Conservation (phyloP, 2,113 vertebrate species). For the Morone chrysops region DNA sequence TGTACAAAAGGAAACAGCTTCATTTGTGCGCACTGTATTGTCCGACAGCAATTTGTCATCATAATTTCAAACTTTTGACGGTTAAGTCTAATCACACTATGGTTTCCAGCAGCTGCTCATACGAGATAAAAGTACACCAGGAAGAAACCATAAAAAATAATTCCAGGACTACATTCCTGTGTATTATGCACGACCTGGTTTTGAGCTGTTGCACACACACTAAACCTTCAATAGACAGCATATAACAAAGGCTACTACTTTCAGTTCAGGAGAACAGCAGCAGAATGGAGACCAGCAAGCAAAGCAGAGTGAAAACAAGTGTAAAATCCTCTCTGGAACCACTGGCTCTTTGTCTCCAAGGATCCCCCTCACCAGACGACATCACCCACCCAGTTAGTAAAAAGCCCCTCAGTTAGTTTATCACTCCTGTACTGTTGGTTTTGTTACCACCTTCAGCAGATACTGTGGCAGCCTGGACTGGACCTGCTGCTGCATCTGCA, state of each 20-base stretch:
- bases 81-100: not conserved
- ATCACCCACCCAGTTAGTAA: slow-evolving; percentile 58
- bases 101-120: slow-evolving; percentile 26
- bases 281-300: not conserved
- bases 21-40: not conserved
- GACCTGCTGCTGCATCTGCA: slow-evolving; percentile 39
- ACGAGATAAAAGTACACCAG: not conserved
- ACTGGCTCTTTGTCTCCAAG: not conserved
- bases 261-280: not conserved
- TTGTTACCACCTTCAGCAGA: slow-evolving; percentile 55
- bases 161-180: slow-evolving; percentile 1
- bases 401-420: slow-evolving; percentile 6
- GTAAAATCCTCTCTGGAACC: not conserved
- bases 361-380: slow-evolving; percentile 26
- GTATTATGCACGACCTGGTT: not conserved
- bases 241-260: not conserved
- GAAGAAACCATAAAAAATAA: slow-evolving; percentile 8
- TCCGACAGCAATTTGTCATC: not conserved
- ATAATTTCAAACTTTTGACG: not conserved
- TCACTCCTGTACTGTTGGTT: slow-evolving; percentile 12
- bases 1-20: not conserved
- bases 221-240: not conserved
- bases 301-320: slow-evolving; percentile 10
- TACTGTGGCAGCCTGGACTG: slow-evolving; percentile 45
- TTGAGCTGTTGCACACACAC: slow-evolving; percentile 17